Base-by-base conservation (phyloP, 2,113 vertebrate species). In the Rattus rattus region DNA sequence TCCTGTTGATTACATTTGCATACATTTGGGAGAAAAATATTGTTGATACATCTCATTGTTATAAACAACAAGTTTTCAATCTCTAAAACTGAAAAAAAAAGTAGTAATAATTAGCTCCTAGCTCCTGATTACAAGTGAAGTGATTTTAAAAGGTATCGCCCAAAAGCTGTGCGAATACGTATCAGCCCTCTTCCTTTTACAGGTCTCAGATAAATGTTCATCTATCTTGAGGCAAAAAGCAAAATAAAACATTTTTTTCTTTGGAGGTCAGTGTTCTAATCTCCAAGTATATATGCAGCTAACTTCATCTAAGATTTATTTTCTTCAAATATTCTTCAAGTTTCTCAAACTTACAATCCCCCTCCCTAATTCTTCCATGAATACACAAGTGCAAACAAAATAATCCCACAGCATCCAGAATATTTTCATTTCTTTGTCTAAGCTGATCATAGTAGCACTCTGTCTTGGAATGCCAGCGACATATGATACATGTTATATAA, bases 41-140 rank as follows among this genome's bases (percentile, higher is more conserved):
- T 88, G 6, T 59, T 36, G 39, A 20, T 20, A 3, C 86, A 43
- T 90, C 10, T 91, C 81, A 59, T 52, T 79, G 54, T 7, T 28
- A 67, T 84, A 75, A 94, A 33, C 26, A 36, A 56, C 28, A 54
- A 92, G 79, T 85, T 92, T 52, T 67, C 10, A 76, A 76, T 72
- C 36, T 80, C 65, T 88, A 72, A 96, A 87, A 83, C 11, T 85
- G 52, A 83, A 93, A 89, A 77, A 77, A 47, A 36, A 67, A 67
- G 4, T 70, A 65, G 79, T 59, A 86, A 91, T 56, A 75, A 88
- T 89, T 81, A 83, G 14, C 19, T 73, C 47, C 10, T 87, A 81
- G 7, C 47, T 97, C 73, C 0, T 91, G 83, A 73, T 83, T 88
- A 56, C 12, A 88, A 86, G 91, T 80, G 47, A 75, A 8, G 1